Evolutionary conservation across 1,140 invertebrate genomes (phyloP).

Genomic region (Drosophila equinoxialis): DNA sequence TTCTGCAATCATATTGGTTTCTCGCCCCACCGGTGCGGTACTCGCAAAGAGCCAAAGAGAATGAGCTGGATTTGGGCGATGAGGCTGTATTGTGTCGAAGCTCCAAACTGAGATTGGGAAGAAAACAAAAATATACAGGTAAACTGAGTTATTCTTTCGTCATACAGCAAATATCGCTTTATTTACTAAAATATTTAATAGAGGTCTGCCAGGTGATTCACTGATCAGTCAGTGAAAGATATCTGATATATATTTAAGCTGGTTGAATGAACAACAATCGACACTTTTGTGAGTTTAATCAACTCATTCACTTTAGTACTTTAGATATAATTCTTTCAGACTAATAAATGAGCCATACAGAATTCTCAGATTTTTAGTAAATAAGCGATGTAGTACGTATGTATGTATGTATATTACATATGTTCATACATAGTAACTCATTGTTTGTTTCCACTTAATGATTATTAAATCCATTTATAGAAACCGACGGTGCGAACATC

Average conservation of each 20-base stretch:
- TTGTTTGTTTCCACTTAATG: neutral
- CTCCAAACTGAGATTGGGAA: conserved; percentile 48
- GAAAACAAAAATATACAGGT: conserved; percentile 79
- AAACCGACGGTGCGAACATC: conserved; percentile 60
- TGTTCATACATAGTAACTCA: neutral
- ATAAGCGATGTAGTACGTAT: neutral
- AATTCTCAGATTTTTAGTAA: no score
- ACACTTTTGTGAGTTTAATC: no score
- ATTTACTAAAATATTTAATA: no score
- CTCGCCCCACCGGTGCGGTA: conserved; percentile 67
- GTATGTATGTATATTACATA: neutral
- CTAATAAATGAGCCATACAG: no score
- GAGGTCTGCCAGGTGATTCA: no score
- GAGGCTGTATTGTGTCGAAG: conserved; percentile 69
- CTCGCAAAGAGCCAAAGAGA: conserved; percentile 50
- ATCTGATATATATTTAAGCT: no score
- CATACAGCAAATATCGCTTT: neutral
- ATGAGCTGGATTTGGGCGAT: conserved; percentile 69
- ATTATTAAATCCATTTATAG: conserved; percentile 19
- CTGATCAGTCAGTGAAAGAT: no score
- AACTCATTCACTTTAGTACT: no score
- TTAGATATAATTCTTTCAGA: no score
- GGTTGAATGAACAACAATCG: no score
- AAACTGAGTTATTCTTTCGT: neutral
- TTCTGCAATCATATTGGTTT: conserved; percentile 75